phyloP scores from a whole-genome alignment of 2,888 invertebrate genomes.

The Aphrophora alni region DNA sequence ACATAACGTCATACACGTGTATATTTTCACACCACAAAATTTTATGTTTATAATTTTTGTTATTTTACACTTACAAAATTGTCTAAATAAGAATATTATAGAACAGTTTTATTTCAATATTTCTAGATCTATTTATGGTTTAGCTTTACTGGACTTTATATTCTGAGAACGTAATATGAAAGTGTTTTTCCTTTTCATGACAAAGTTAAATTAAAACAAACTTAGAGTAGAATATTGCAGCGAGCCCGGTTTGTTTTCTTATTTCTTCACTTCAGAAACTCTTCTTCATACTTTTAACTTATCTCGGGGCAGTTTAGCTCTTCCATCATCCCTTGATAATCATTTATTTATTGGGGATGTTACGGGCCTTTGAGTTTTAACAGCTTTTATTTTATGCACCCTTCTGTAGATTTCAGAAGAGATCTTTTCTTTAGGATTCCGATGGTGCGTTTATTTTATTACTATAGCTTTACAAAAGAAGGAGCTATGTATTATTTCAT shows the following conservation, averaged over 20 bases:
- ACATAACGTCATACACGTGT: too few relatives aligned
- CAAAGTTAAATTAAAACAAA: slow-evolving; percentile 2
- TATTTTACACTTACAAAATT: too few relatives aligned
- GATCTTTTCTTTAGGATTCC: too few relatives aligned
- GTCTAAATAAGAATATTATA: too few relatives aligned
- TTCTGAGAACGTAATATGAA: neutral
- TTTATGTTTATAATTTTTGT: too few relatives aligned
- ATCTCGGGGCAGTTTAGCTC: neutral
- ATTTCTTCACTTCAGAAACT: neutral
- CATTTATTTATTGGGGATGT: neutral
- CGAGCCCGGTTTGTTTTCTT: neutral
- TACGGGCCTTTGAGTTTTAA: neutral
- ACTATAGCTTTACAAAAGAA: too few relatives aligned
- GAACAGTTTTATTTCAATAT: neutral
- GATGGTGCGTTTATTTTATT: too few relatives aligned
- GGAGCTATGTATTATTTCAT: too few relatives aligned
- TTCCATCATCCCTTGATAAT: neutral
- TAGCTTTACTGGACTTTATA: neutral
- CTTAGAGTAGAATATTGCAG: neutral
- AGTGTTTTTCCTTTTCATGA: neutral
- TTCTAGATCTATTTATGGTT: neutral
- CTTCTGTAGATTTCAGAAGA: neutral
- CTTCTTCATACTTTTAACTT: neutral
- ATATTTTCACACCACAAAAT: too few relatives aligned
- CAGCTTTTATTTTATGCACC: neutral